A percentile compares a stretch with the other conserved stretches of the same genome.
Evolutionary conservation across 2,888 invertebrate species (phyloP).

Genomic region (Patella caerulea): DNA sequence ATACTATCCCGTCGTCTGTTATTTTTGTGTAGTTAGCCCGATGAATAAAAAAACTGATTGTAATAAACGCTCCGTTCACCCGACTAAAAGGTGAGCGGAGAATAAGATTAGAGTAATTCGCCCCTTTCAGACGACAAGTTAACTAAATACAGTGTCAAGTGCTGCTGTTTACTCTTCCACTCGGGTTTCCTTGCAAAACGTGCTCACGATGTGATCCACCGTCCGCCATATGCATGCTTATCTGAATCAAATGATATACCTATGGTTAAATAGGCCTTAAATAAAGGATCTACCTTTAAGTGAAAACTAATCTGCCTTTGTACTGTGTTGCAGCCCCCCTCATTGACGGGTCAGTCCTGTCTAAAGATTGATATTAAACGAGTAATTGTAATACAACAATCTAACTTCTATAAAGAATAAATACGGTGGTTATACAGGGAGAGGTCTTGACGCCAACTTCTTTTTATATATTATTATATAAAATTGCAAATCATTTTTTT

Average conservation of each 20-base stretch:
- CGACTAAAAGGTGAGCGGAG: neutral
- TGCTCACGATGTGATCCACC: conserved; percentile 6
- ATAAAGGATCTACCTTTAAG: conserved; percentile 10
- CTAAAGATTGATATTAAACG: conserved; percentile 6
- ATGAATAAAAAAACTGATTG: neutral
- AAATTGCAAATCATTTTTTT: too few relatives aligned
- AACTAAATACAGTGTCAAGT: conserved; percentile 12
- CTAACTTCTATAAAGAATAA: neutral
- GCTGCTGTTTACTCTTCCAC: neutral
- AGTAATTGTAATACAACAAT: neutral
- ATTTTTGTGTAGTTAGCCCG: neutral
- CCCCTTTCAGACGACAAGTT: conserved; percentile 3
- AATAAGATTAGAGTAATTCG: conserved; percentile 8
- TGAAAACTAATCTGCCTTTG: conserved; percentile 7
- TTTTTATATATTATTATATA: too few relatives aligned
- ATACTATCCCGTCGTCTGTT: conserved; percentile 1
- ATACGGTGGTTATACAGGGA: too few relatives aligned
- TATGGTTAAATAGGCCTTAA: conserved; percentile 7
- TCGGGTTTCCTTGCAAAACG: conserved; percentile 4
- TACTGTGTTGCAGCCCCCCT: neutral
- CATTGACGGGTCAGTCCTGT: neutral
- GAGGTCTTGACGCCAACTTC: too few relatives aligned
- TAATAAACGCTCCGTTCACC: conserved; percentile 1
- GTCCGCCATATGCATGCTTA: conserved; percentile 5
- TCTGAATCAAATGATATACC: conserved; percentile 5